These are phyloP conservation scores for Achlya flavicornis DNA, from an alignment of 2,888 invertebrate species.

Conservation along the genomic window DNA sequence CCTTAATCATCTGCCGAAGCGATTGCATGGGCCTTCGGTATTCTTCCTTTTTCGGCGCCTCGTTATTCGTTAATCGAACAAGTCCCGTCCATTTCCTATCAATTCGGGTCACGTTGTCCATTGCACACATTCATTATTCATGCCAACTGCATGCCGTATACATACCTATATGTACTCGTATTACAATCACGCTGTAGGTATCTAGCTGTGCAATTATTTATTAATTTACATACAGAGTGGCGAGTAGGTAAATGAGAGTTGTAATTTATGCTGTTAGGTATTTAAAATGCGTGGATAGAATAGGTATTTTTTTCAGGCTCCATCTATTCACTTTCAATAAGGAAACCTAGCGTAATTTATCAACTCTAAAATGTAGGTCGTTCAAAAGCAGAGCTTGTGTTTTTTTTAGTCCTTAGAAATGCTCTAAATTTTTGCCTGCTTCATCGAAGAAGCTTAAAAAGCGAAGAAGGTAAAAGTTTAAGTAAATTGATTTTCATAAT, in stretches of 20 bases:
- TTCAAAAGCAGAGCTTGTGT: too few species aligned
- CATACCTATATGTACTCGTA: constrained; percentile 12
- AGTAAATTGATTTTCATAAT: not conserved
- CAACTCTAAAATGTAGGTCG: too few species aligned
- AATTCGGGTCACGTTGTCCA: constrained; percentile 60
- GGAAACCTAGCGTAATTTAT: too few species aligned
- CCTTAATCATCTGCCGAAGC: constrained; percentile 14
- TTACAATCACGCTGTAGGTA: constrained; percentile 5
- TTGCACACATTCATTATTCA: constrained; percentile 46
- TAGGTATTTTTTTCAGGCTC: not conserved
- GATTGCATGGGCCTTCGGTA: constrained; percentile 24
- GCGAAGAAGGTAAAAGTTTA: too few species aligned
- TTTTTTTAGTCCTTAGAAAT: too few species aligned
- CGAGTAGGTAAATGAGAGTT: not conserved
- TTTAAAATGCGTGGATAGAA: not conserved
- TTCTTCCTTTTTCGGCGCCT: constrained; percentile 28
- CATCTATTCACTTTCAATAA: not conserved
- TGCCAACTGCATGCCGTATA: constrained; percentile 20
- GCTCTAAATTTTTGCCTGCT: too few species aligned
- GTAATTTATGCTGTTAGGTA: not conserved
- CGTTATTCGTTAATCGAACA: constrained; percentile 34
- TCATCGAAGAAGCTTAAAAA: too few species aligned
- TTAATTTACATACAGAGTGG: not conserved
- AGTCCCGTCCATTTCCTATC: constrained; percentile 50
- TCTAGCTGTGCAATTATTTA: constrained; percentile 9